A percentile compares a stretch with the other conserved stretches of the same genome.
These are phyloP conservation scores for Diaphora mendica DNA, from an alignment of 2,888 invertebrate genomes.

Conservation along the genomic window DNA sequence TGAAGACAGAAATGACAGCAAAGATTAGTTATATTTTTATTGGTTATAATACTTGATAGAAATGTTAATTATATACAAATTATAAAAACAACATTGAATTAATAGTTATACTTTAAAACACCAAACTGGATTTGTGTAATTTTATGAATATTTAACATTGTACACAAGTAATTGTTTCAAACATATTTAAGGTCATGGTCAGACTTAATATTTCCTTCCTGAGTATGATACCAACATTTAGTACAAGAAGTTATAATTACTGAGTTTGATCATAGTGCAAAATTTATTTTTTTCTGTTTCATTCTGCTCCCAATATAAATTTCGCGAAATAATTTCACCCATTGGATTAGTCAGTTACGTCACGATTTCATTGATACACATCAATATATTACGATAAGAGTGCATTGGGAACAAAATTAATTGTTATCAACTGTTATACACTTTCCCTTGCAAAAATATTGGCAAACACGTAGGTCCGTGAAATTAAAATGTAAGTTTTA, in stretches of 20 bases:
- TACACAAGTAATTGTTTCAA: background rate
- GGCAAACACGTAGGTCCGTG: conserved; percentile 49
- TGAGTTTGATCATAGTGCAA: conserved; percentile 35
- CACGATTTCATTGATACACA: conserved; percentile 24
- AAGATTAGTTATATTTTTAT: background rate
- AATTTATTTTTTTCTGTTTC: conserved; percentile 28
- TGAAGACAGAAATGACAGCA: background rate
- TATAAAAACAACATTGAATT: background rate
- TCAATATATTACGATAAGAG: conserved; percentile 25
- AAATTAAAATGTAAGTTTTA: conserved; percentile 50
- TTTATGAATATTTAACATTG: background rate
- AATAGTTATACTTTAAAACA: background rate
- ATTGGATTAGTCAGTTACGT: conserved; percentile 35
- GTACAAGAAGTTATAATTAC: conserved; percentile 7
- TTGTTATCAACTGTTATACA: conserved; percentile 38
- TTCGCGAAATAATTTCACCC: conserved; percentile 10
- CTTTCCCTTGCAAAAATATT: conserved; percentile 70
- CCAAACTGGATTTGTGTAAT: background rate
- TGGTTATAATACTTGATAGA: background rate
- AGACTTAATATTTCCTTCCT: background rate
- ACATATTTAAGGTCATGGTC: conserved; percentile 9
- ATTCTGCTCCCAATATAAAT: conserved; percentile 19
- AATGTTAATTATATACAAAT: background rate
- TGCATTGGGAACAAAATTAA: conserved; percentile 28
- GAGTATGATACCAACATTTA: background rate